phyloP scores from a whole-genome alignment of 2,797 vertebrate species.

The Eremophila alpestris region DNA sequence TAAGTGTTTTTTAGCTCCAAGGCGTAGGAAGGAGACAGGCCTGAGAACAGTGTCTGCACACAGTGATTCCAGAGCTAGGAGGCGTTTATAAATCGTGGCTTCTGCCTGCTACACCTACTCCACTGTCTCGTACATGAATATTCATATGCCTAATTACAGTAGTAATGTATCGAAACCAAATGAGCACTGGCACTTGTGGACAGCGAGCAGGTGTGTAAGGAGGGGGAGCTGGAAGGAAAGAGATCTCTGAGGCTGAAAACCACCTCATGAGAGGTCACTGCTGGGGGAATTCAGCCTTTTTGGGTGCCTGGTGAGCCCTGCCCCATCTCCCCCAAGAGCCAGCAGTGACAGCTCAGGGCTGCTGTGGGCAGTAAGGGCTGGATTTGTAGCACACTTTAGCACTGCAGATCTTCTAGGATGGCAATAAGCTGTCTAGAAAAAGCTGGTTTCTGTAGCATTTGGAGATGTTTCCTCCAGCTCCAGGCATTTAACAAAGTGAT shows the following conservation, averaged over 20 bases:
- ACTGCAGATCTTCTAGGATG: not conserved
- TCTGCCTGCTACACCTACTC: slow-evolving; percentile 53
- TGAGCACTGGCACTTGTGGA: not conserved
- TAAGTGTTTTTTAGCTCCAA: slow-evolving; percentile 26
- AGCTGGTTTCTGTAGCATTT: not conserved
- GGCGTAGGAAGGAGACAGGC: slow-evolving; percentile 60
- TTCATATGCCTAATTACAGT: not conserved
- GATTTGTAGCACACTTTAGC: not conserved
- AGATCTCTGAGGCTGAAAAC: not conserved
- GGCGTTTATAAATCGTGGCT: slow-evolving; percentile 56
- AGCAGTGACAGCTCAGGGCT: not conserved
- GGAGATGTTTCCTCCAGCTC: not conserved
- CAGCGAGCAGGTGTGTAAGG: not conserved
- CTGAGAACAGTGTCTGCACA: slow-evolving; percentile 50
- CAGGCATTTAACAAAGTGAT: slow-evolving; percentile 30
- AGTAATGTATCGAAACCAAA: slow-evolving; percentile 15
- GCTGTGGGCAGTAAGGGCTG: not conserved
- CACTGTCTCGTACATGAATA: not conserved
- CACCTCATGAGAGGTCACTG: not conserved
- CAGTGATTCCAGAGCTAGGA: slow-evolving; percentile 12
- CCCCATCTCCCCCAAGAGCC: not conserved
- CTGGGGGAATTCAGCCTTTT: not conserved
- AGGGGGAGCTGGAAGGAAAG: not conserved
- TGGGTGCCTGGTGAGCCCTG: not conserved
- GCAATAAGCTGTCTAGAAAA: not conserved